A percentile compares a stretch with the other conserved stretches of the same genome.
Evolutionary conservation across 2,797 vertebrate species (phyloP).

Genomic region (Rhinatrema bivittatum): DNA sequence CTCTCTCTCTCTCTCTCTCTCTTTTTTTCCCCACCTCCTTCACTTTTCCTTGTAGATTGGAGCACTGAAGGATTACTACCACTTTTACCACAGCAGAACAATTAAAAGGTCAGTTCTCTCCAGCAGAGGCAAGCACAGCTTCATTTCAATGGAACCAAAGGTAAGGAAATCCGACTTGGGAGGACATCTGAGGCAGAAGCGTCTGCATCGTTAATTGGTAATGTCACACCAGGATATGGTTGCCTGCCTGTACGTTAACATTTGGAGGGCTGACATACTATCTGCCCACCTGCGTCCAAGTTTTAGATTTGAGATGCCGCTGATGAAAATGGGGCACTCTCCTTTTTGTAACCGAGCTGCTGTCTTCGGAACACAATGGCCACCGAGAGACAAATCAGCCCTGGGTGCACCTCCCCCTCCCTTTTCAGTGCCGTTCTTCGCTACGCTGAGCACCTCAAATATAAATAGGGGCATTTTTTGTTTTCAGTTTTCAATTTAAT

Average conservation of each 20-base stretch:
- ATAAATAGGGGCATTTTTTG: no score
- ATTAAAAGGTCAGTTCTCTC: slow-evolving; percentile 94
- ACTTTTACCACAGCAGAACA: slow-evolving; percentile 96
- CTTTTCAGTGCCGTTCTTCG: no score
- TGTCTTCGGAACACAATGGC: no score
- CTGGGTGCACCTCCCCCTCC: no score
- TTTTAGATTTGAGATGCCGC: neutral
- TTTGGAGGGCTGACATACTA: slow-evolving; percentile 33
- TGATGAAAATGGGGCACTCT: no score
- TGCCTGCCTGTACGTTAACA: slow-evolving; percentile 26
- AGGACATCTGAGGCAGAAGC: slow-evolving; percentile 33
- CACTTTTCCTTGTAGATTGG: slow-evolving; percentile 72
- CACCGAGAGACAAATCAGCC: no score
- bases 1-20: slow-evolving; percentile 12
- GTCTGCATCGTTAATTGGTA: slow-evolving; percentile 76
- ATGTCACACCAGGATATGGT: slow-evolving; percentile 38
- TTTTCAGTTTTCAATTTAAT: no score
- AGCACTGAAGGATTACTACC: slow-evolving; percentile 93
- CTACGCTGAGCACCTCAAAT: no score
- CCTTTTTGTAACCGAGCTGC: no score
- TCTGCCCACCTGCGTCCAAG: slow-evolving; percentile 15
- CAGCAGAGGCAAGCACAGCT: slow-evolving; percentile 90
- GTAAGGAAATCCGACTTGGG: slow-evolving; percentile 74
- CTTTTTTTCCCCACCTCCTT: neutral
- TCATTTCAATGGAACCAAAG: slow-evolving; percentile 99